Conservation (phyloP, 2,888 invertebrate species). For the Electrophaes corylata region DNA sequence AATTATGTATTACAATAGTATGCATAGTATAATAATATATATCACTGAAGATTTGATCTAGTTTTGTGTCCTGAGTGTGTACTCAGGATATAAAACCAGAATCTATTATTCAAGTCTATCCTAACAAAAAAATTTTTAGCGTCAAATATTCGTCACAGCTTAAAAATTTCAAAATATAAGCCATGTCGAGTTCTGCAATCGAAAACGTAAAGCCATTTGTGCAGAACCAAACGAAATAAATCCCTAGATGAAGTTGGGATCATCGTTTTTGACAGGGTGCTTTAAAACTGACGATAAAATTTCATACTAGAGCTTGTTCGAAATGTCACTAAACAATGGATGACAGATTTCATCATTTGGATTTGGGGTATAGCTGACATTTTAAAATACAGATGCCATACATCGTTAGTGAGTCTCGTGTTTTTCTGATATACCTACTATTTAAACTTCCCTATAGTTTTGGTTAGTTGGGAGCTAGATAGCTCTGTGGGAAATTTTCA, state of each 20-base stretch:
- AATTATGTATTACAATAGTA: no score
- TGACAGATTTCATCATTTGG: background rate
- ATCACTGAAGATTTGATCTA: no score
- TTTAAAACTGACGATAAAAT: constrained; percentile 2
- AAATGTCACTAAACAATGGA: background rate
- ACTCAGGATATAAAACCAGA: no score
- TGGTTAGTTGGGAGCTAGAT: no score
- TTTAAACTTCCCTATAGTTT: no score
- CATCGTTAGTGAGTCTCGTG: no score
- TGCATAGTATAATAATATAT: no score
- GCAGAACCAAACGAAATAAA: constrained; percentile 20
- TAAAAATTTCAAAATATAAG: constrained; percentile 17
- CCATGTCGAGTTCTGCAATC: constrained; percentile 13
- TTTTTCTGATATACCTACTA: no score
- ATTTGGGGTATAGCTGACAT: no score
- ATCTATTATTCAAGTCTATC: no score
- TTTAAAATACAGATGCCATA: background rate
- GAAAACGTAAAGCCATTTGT: constrained; percentile 31
- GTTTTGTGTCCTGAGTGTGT: no score
- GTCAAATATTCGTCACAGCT: background rate
- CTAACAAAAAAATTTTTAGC: background rate
- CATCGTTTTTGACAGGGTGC: constrained; percentile 12
- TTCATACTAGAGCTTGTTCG: background rate
- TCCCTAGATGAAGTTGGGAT: constrained; percentile 18
- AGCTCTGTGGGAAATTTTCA: no score